Base-by-base conservation (phyloP, 1,140 invertebrate species). In the Cherax quadricarinatus region DNA sequence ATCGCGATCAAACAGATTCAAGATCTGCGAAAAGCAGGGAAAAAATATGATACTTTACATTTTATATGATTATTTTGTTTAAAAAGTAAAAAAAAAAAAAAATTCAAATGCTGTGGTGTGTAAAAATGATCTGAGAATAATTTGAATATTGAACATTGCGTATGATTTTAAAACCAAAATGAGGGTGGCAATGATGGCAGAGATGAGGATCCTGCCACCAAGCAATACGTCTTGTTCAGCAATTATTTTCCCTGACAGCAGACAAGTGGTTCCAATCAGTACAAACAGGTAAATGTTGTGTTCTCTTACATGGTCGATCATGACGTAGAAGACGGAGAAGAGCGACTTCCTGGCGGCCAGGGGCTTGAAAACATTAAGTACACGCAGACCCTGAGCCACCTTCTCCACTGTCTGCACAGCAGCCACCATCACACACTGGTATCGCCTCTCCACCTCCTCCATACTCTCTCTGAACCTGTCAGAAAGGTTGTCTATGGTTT, bases 341-440 rank as follows among this genome's bases (percentile, higher is more conserved):
- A 93, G 93, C 6, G 89, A 85, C 81, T 93, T 92, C 66, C 93
- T 90, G 53, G 91, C 87, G 12, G 83, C 86, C 12, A 93, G 70
- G 21, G 93, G 91, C 60, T 85, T 92, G 85, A 88, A 90, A n/a
- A 88, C 79, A 51, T 92, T 82, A 24, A 93, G 82, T 4, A 93
- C 88, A 10, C 57, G 21, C 16, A 93, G 83, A 9, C 93, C 93
- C n/a, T 93, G 90, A 49, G 93, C 79, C 53, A 89, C 90, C 41
- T 85, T 62, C 24, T 91, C 85, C 57, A 92, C 90, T 7, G 89
- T 92, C 91, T 93, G 91, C 62, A 93, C 88, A 1, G 90, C 88
- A 21, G 87, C 84, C 70, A 92, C 91, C 93, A 93, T 92, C 75
- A 92, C 91, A 70, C 93, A 92, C 88, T 93, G 93, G 84, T 93